phyloP scores from a whole-genome alignment of 2,113 vertebrate genomes.

The Phasianus colchicus region DNA sequence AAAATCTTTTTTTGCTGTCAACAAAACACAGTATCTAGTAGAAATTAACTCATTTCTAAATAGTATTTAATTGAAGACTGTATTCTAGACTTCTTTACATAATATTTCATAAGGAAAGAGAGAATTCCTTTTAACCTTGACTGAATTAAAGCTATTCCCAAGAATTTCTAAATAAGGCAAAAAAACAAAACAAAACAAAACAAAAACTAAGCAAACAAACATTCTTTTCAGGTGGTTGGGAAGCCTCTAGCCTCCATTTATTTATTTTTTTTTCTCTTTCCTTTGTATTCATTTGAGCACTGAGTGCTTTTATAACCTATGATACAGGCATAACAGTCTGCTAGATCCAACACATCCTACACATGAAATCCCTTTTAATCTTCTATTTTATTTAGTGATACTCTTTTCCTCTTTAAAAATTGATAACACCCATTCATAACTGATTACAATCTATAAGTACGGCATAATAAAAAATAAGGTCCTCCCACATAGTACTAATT shows the following conservation, averaged over 20 bases:
- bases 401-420: neutral
- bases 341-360: neutral
- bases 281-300: neutral
- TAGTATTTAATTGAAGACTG: neutral
- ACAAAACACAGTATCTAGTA: neutral
- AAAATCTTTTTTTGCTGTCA: neutral
- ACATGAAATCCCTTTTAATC: neutral
- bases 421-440: rapidly evolving
- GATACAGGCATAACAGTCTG: rapidly evolving
- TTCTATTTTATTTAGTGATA: neutral
- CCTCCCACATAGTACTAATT: neutral
- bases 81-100: neutral
- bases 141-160: neutral
- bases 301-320: neutral
- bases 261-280: neutral
- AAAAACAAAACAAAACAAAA: neutral
- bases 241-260: neutral
- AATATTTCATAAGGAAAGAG: neutral
- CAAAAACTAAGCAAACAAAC: too few relatives aligned
- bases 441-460: neutral
- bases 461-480: neutral
- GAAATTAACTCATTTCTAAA: neutral
- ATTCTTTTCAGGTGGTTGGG: neutral
- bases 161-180: neutral
- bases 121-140: neutral